phyloP scores from a whole-genome alignment of 2,797 vertebrate species.

The Phalanger gymnotis region DNA sequence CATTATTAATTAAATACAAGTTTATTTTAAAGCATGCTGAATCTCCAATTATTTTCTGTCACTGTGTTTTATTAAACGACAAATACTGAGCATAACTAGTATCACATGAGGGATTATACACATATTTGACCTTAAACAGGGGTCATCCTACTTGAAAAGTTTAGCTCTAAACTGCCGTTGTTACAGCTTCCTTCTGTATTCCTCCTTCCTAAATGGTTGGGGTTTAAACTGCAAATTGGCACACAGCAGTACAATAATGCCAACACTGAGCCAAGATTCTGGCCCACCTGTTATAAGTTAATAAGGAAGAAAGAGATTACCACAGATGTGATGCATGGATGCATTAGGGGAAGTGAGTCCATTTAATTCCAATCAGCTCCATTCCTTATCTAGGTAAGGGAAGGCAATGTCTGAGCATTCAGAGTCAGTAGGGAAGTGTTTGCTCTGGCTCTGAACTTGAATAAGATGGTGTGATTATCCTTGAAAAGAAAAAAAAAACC shows the following conservation, averaged over 20 bases:
- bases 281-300: slow-evolving; percentile 71
- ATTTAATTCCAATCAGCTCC: slow-evolving; percentile 68
- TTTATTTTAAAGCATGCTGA: not conserved
- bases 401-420: slow-evolving; percentile 61
- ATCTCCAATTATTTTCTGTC: not conserved
- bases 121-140: not conserved
- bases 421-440: slow-evolving; percentile 71
- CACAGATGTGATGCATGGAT: slow-evolving; percentile 71
- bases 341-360: slow-evolving; percentile 56
- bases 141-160: not conserved
- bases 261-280: slow-evolving; percentile 61
- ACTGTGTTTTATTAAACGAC: not conserved
- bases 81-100: not conserved
- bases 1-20: not conserved
- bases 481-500: slow-evolving; percentile 56
- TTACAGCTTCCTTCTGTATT: slow-evolving; percentile 61
- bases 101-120: not conserved
- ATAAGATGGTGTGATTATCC: slow-evolving; percentile 57
- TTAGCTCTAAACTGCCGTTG: not conserved
- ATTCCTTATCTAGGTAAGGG: slow-evolving; percentile 68
- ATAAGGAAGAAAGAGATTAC: slow-evolving; percentile 75
- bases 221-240: slow-evolving; percentile 44
- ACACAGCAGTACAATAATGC: slow-evolving; percentile 36
- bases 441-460: slow-evolving; percentile 52
- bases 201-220: slow-evolving; percentile 1